phyloP scores from a whole-genome alignment of 2,113 vertebrate genomes.

The Chaetops frenatus region DNA sequence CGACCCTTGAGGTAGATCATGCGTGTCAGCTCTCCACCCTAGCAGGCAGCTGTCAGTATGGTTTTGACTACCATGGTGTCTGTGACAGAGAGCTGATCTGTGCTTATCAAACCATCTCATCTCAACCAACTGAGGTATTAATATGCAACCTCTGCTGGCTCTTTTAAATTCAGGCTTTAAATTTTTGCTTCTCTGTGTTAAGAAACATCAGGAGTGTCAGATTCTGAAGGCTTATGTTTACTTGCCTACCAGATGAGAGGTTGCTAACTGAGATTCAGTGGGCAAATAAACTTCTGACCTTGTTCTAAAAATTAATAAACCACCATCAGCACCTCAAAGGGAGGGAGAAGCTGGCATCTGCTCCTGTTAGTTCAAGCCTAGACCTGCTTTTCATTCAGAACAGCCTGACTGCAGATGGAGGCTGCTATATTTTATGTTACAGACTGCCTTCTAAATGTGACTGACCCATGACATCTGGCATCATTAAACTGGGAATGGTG shows the following conservation, averaged over 20 bases:
- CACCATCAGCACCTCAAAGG: not conserved
- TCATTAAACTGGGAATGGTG: not conserved
- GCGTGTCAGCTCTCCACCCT: not conserved
- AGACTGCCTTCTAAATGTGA: not conserved
- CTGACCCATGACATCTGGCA: not conserved
- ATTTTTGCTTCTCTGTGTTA: not conserved
- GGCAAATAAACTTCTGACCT: conserved; percentile 16
- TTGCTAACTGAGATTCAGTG: not conserved
- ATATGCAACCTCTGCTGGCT: not conserved
- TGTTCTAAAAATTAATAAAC: conserved; percentile 29
- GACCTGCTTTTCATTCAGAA: conserved; percentile 1
- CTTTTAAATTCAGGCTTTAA: not conserved
- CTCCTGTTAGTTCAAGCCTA: not conserved
- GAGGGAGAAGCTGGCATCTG: not conserved
- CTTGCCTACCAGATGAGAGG: not conserved
- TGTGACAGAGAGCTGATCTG: not conserved
- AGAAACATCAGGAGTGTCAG: not conserved
- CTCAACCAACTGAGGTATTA: not conserved
- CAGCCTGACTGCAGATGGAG: not conserved
- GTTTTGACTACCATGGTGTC: not conserved
- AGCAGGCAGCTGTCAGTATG: not conserved
- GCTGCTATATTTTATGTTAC: not conserved
- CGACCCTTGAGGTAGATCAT: not conserved
- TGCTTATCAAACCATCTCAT: not conserved
- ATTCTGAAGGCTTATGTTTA: not conserved